Evolutionary conservation across 1,140 invertebrate species (phyloP).

Genomic region (Ips typographus): DNA sequence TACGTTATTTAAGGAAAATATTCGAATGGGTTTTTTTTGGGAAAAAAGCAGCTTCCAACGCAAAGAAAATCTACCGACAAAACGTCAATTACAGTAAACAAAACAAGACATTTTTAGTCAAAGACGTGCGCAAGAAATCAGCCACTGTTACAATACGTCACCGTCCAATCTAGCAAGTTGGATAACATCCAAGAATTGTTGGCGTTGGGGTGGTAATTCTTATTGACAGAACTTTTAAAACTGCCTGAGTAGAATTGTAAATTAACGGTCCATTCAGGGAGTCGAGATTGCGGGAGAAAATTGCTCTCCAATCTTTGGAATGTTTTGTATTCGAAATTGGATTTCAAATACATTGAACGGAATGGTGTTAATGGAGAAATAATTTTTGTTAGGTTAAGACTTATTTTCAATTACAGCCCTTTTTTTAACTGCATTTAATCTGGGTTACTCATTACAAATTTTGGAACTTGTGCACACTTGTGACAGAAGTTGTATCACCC

Average conservation of each 20-base stretch:
- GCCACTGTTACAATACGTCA: not conserved
- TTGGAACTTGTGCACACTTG: too few relatives aligned
- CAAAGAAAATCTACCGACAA: slow-evolving; percentile 1
- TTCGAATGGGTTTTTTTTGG: slow-evolving; percentile 10
- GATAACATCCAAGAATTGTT: slow-evolving; percentile 28
- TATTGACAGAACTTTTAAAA: slow-evolving; percentile 32
- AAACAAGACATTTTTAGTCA: not conserved
- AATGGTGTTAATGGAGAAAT: too few relatives aligned
- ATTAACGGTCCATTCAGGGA: slow-evolving; percentile 2
- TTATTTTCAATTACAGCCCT: too few relatives aligned
- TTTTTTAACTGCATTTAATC: too few relatives aligned
- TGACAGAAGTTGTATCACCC: too few relatives aligned
- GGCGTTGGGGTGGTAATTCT: slow-evolving; percentile 13
- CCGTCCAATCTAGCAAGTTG: slow-evolving; percentile 13
- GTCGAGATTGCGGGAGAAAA: too few relatives aligned
- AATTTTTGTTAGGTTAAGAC: too few relatives aligned
- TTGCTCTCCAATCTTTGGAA: too few relatives aligned
- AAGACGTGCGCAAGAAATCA: not conserved
- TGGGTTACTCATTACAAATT: too few relatives aligned
- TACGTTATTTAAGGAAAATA: slow-evolving; percentile 32
- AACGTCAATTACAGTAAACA: not conserved
- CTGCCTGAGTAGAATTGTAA: slow-evolving; percentile 16
- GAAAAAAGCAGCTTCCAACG: not conserved
- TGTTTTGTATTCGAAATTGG: too few relatives aligned
- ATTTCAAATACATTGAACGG: too few relatives aligned